phyloP scores from a whole-genome alignment of 2,888 invertebrate genomes.

The Lasioglossum marginatum region DNA sequence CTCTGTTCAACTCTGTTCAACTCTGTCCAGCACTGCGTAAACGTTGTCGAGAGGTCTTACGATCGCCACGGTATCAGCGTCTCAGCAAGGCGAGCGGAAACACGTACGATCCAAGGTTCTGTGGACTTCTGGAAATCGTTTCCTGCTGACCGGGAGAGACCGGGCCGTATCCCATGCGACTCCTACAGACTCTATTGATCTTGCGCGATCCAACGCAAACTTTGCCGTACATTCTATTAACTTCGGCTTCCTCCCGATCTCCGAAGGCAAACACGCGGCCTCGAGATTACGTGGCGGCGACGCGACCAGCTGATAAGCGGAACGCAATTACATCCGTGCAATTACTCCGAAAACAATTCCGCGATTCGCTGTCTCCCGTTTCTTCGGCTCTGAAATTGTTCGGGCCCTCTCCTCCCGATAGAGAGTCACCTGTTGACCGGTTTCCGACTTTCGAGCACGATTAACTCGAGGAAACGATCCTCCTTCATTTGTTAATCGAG shows the following conservation, averaged over 20 bases:
- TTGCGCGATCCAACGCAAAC: neutral
- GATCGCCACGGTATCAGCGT: neutral
- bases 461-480: neutral
- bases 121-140: neutral
- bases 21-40: neutral
- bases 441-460: neutral
- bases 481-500: neutral
- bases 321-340: slow-evolving; percentile 1
- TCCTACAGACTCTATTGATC: slow-evolving; percentile 1
- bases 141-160: neutral
- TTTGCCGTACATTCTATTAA: slow-evolving; percentile 9
- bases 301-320: neutral
- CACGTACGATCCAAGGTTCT: neutral
- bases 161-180: neutral
- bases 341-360: slow-evolving; percentile 1
- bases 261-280: slow-evolving; percentile 10
- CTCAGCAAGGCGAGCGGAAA: neutral
- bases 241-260: neutral
- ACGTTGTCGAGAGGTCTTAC: neutral
- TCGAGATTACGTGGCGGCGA: slow-evolving; percentile 4
- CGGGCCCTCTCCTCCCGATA: neutral
- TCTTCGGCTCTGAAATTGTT: slow-evolving; percentile 2
- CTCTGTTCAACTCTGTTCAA: neutral
- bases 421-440: neutral
- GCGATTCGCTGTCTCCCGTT: neutral